A percentile compares a stretch with the other conserved stretches of the same genome.
Conservation (phyloP, 1,140 invertebrate species). For the Tetramorium parvispinum region DNA sequence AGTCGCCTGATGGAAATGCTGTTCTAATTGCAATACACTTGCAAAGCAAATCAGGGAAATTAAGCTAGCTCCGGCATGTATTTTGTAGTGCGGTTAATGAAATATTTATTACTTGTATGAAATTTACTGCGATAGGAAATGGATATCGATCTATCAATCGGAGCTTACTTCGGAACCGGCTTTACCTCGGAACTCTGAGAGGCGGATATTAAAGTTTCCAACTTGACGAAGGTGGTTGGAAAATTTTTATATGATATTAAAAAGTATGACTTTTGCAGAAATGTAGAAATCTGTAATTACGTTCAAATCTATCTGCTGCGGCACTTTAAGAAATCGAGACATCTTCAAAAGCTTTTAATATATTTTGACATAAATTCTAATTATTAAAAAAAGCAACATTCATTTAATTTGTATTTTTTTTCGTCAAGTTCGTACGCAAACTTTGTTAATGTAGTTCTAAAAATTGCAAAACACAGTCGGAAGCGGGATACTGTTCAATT, state of each 20-base stretch:
- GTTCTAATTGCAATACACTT: constrained; percentile 27
- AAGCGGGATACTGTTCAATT: constrained; percentile 25
- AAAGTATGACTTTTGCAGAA: constrained; percentile 25
- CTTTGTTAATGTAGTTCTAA: not conserved
- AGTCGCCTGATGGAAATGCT: not conserved
- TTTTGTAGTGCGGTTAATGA: constrained; percentile 45
- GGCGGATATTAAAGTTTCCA: constrained; percentile 51
- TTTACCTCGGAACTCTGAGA: constrained; percentile 17
- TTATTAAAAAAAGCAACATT: constrained; percentile 29
- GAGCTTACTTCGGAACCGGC: constrained; percentile 24
- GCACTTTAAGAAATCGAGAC: not conserved
- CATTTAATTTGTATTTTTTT: not conserved
- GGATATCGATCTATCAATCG: constrained; percentile 51
- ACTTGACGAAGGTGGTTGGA: not conserved
- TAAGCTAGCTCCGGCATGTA: constrained; percentile 22
- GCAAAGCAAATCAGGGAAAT: constrained; percentile 51
- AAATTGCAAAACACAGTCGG: not conserved
- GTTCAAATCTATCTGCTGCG: constrained; percentile 15
- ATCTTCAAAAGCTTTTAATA: not conserved
- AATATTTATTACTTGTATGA: constrained; percentile 48
- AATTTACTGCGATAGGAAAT: constrained; percentile 36
- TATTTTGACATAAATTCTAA: constrained; percentile 8
- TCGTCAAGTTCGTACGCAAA: not conserved
- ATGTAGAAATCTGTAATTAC: constrained; percentile 43
- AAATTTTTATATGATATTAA: constrained; percentile 51